Evolutionary conservation across 2,797 vertebrate genomes (phyloP).

Genomic region (Danio kyathit): DNA sequence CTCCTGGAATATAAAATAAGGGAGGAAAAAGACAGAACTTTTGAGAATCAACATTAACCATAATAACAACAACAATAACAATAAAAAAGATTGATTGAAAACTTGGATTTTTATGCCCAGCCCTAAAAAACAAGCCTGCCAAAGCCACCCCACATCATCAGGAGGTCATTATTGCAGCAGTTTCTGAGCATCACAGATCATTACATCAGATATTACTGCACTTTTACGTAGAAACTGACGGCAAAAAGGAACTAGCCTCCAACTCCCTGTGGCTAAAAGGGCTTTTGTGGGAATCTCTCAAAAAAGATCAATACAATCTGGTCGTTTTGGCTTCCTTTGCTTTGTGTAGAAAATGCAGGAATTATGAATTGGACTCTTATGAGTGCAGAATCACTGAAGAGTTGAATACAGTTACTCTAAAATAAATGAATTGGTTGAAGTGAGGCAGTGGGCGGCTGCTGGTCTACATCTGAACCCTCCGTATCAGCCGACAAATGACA

Average conservation of each 20-base stretch:
- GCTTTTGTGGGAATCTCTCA: too few species aligned
- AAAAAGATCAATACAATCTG: slow-evolving; percentile 7
- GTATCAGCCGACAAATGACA: slow-evolving; percentile 57
- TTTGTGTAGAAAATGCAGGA: slow-evolving; percentile 27
- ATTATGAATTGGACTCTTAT: slow-evolving; percentile 21
- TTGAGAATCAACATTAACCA: background rate
- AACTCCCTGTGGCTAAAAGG: slow-evolving; percentile 2
- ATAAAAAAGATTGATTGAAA: too few species aligned
- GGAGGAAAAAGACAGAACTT: background rate
- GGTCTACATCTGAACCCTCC: slow-evolving; percentile 42
- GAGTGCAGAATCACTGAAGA: slow-evolving; percentile 34
- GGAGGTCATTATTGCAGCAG: slow-evolving; percentile 84
- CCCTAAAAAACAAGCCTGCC: slow-evolving; percentile 50
- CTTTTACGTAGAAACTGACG: slow-evolving; percentile 2
- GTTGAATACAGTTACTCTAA: slow-evolving; percentile 30
- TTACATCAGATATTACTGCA: slow-evolving; percentile 9
- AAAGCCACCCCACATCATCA: slow-evolving; percentile 64
- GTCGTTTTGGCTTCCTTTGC: slow-evolving; percentile 21
- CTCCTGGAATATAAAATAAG: background rate
- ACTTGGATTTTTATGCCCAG: background rate
- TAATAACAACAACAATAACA: background rate
- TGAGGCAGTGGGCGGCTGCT: slow-evolving; percentile 7
- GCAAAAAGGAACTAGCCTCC: slow-evolving; percentile 14
- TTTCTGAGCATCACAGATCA: slow-evolving; percentile 70
- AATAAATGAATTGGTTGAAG: background rate